These are phyloP conservation scores for Enteromius anoplus DNA, from an alignment of 2,797 vertebrate genomes.

Conservation along the genomic window DNA sequence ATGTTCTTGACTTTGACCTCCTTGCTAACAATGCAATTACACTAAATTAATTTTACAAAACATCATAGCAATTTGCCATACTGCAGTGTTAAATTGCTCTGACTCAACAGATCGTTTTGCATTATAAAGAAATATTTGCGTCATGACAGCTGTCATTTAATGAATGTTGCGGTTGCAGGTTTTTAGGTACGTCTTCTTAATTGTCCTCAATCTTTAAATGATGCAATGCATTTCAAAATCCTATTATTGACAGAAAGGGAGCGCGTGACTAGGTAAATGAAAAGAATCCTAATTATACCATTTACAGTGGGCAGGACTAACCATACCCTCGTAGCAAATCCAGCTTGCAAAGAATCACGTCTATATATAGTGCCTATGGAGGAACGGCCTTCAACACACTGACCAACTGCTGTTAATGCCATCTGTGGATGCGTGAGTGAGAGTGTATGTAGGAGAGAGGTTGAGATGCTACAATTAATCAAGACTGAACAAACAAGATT, in stretches of 20 bases:
- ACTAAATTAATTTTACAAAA: slow-evolving; percentile 43
- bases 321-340: slow-evolving; percentile 35
- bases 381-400: slow-evolving; percentile 23
- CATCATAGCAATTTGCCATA: slow-evolving; percentile 35
- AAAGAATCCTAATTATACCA: slow-evolving; percentile 28
- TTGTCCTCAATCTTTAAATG: background rate
- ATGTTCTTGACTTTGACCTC: slow-evolving; percentile 46
- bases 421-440: slow-evolving; percentile 33
- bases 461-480: slow-evolving; percentile 34
- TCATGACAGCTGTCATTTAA: background rate
- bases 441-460: slow-evolving; percentile 41
- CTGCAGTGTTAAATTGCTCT: slow-evolving; percentile 25
- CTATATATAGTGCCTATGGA: slow-evolving; percentile 47
- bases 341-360: slow-evolving; percentile 25
- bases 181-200: background rate
- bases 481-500: slow-evolving; percentile 42
- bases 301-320: slow-evolving; percentile 31
- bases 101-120: slow-evolving; percentile 30
- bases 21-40: slow-evolving; percentile 35
- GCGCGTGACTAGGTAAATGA: background rate
- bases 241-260: background rate
- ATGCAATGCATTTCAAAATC: background rate
- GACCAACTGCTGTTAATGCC: slow-evolving; percentile 46
- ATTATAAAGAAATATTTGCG: background rate
- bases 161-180: background rate